These are phyloP conservation scores for Malurus alboscapulatus DNA, from an alignment of 2,113 vertebrate genomes.

Conservation along the genomic window DNA sequence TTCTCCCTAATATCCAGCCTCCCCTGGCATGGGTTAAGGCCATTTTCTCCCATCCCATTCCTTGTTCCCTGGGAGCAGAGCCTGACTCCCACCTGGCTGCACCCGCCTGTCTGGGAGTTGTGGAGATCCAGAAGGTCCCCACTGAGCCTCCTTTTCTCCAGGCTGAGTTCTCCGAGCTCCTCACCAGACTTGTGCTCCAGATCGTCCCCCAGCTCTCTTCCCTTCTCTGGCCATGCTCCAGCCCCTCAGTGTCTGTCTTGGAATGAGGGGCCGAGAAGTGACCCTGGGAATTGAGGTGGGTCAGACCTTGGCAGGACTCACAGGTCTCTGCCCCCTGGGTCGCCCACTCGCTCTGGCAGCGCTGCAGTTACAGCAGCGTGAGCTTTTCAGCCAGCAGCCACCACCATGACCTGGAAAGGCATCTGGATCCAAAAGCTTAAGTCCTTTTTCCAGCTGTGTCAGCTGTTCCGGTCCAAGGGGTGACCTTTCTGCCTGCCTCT, in stretches of 20 bases:
- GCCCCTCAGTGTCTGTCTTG: not conserved
- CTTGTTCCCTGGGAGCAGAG: not conserved
- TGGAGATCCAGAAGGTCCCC: not conserved
- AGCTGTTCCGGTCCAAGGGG: not conserved
- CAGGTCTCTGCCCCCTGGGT: not conserved
- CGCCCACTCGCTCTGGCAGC: rapidly evolving
- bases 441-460: slow-evolving; percentile 16
- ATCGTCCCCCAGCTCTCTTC: not conserved
- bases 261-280: not conserved
- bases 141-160: not conserved
- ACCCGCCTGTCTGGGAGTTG: not conserved
- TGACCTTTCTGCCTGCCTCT: not conserved
- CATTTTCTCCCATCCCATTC: not conserved
- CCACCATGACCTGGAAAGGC: not conserved
- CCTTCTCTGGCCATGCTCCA: not conserved
- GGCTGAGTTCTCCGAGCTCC: not conserved
- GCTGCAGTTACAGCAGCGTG: not conserved
- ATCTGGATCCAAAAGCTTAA: not conserved
- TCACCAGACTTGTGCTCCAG: not conserved
- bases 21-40: not conserved
- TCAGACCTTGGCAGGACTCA: not conserved
- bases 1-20: not conserved
- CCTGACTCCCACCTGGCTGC: not conserved
- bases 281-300: not conserved
- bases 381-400: not conserved